Conservation (phyloP, 35 echinoderm and acorn worm genomes). For the Hemicentrotus pulcherrimus region DNA sequence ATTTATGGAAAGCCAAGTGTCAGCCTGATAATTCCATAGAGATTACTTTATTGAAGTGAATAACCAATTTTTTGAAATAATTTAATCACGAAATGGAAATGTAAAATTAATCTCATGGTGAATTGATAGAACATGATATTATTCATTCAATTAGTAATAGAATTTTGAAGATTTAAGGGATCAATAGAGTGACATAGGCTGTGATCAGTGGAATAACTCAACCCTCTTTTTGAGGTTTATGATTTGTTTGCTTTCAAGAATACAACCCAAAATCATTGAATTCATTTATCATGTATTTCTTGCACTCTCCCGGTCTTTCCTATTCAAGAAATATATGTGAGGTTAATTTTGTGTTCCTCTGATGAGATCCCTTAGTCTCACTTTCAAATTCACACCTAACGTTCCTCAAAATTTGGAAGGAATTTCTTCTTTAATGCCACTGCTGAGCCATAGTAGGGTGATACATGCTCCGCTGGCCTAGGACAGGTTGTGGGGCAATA, state of each 20-base stretch:
- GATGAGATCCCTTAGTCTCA: not conserved
- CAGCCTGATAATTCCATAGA: not conserved
- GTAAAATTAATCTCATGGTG: not conserved
- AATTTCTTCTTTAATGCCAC: not conserved
- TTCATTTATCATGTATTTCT: not conserved
- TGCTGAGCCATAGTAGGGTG: not conserved
- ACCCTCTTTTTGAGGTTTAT: not conserved
- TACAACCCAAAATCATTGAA: not conserved
- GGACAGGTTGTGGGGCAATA: no score
- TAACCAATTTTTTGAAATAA: not conserved
- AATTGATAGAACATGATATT: not conserved
- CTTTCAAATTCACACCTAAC: not conserved
- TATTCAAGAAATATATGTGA: not conserved
- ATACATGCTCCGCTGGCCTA: not conserved
- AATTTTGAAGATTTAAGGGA: no score
- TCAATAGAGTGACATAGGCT: no score
- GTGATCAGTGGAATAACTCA: no score
- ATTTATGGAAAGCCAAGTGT: not conserved
- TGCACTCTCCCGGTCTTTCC: not conserved
- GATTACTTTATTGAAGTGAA: not conserved
- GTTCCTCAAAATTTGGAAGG: not conserved
- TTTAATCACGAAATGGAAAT: not conserved
- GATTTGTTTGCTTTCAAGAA: not conserved
- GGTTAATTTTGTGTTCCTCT: not conserved
- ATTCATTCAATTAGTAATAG: not conserved